These are phyloP conservation scores for Osmerus mordax DNA, from an alignment of 2,113 vertebrate genomes.

Conservation along the genomic window DNA sequence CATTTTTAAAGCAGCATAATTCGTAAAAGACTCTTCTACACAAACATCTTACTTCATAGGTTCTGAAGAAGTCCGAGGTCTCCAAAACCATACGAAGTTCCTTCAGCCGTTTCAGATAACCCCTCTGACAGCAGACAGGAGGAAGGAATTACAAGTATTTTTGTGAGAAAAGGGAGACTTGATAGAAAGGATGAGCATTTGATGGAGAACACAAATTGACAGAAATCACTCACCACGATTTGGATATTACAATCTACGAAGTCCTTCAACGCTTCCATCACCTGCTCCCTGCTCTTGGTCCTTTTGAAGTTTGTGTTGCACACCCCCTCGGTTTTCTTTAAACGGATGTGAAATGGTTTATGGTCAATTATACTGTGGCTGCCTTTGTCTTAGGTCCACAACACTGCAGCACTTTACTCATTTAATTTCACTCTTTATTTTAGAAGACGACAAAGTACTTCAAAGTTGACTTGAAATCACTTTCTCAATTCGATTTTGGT, in stretches of 20 bases:
- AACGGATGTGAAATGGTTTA: not conserved
- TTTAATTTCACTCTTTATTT: too few species aligned
- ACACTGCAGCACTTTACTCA: too few species aligned
- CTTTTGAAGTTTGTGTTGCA: conserved; percentile 86
- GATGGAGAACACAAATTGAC: not conserved
- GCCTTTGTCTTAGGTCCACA: too few species aligned
- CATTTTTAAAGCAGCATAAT: not conserved
- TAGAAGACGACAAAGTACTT: too few species aligned
- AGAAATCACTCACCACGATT: conserved; percentile 69
- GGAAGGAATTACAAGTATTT: not conserved
- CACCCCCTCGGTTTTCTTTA: conserved; percentile 76
- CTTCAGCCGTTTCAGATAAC: conserved; percentile 72
- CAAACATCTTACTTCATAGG: conserved; percentile 73
- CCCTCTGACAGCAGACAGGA: conserved; percentile 56
- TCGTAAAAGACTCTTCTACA: not conserved
- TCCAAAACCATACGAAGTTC: conserved; percentile 74
- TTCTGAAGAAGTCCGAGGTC: conserved; percentile 78
- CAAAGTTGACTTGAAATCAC: too few species aligned
- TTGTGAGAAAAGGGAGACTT: not conserved
- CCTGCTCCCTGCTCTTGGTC: conserved; percentile 77
- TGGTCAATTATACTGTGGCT: too few species aligned
- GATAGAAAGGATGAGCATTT: not conserved
- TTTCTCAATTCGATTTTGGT: not conserved
- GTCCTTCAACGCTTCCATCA: conserved; percentile 70
- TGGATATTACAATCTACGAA: conserved; percentile 74